Evolutionary conservation across 2,797 vertebrate species (phyloP).

Genomic region (Sparidentex hasta): DNA sequence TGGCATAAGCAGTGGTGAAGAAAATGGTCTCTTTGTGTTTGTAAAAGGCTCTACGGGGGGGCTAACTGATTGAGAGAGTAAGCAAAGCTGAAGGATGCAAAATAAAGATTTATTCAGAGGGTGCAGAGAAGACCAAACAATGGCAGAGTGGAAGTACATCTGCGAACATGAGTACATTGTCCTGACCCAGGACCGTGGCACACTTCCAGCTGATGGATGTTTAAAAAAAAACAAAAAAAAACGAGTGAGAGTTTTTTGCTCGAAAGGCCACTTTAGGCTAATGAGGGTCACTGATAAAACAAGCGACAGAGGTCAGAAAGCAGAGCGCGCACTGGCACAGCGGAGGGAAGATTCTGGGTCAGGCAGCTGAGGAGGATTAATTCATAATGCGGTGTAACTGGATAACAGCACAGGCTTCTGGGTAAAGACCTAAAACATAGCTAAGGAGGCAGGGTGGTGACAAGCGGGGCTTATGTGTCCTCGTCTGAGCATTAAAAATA

Average conservation of each 20-base stretch:
- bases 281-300: constrained; percentile 46
- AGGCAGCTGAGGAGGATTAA: constrained; percentile 69
- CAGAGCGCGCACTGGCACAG: constrained; percentile 15
- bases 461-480: constrained; percentile 36
- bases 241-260: constrained; percentile 13
- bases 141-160: neutral
- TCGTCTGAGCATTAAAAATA: constrained; percentile 21
- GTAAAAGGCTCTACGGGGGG: neutral
- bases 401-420: constrained; percentile 64
- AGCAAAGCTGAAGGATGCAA: constrained; percentile 5
- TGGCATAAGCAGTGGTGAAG: neutral
- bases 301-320: constrained; percentile 51
- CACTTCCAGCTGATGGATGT: constrained; percentile 22
- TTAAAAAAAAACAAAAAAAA: neutral
- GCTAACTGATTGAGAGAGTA: constrained; percentile 1
- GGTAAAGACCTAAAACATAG: constrained; percentile 56
- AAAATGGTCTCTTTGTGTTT: neutral
- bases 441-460: constrained; percentile 33
- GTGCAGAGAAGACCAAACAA: neutral
- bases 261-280: constrained; percentile 41
- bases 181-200: neutral
- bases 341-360: constrained; percentile 47
- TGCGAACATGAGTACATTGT: neutral
- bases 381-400: constrained; percentile 68
- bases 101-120: constrained; percentile 14